Conservation (phyloP, 2,888 invertebrate genomes). For the Calameuta idolon region DNA sequence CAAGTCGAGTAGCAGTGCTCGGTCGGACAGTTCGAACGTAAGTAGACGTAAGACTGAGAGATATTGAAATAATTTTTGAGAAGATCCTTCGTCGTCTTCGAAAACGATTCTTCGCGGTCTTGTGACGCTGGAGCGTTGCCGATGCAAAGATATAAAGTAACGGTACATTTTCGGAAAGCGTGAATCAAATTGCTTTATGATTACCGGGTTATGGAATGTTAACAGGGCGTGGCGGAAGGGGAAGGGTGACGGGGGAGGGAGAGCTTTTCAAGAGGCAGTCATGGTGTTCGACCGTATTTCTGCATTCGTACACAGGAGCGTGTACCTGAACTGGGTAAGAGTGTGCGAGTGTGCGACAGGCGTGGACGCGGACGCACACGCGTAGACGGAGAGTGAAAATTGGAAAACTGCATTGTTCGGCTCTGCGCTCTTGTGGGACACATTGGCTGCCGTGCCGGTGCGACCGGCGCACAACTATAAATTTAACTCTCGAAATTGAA, state of each 20-base stretch:
- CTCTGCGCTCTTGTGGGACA: slow-evolving; percentile 35
- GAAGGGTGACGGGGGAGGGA: background rate
- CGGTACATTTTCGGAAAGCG: slow-evolving; percentile 47
- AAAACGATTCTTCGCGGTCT: no score
- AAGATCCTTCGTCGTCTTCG: no score
- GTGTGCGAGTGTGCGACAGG: no score
- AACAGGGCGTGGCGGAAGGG: slow-evolving; percentile 28
- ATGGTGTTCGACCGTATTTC: no score
- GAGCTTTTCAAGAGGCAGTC: slow-evolving; percentile 4
- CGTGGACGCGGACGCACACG: background rate
- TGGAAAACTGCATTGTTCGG: slow-evolving; percentile 57
- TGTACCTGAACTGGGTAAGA: no score
- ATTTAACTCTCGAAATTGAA: slow-evolving; percentile 36
- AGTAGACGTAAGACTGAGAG: no score
- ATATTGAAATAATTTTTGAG: no score
- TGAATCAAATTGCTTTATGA: slow-evolving; percentile 59
- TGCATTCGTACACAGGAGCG: no score
- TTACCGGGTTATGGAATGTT: slow-evolving; percentile 45
- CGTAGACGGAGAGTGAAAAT: slow-evolving; percentile 44
- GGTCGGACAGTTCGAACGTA: no score
- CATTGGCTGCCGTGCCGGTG: slow-evolving; percentile 28
- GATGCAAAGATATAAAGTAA: slow-evolving; percentile 48
- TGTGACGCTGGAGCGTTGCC: slow-evolving; percentile 38
- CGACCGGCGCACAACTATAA: slow-evolving; percentile 34
- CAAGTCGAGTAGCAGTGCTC: no score